phyloP scores from a whole-genome alignment of 2,797 vertebrate species.

The Parambassis ranga region DNA sequence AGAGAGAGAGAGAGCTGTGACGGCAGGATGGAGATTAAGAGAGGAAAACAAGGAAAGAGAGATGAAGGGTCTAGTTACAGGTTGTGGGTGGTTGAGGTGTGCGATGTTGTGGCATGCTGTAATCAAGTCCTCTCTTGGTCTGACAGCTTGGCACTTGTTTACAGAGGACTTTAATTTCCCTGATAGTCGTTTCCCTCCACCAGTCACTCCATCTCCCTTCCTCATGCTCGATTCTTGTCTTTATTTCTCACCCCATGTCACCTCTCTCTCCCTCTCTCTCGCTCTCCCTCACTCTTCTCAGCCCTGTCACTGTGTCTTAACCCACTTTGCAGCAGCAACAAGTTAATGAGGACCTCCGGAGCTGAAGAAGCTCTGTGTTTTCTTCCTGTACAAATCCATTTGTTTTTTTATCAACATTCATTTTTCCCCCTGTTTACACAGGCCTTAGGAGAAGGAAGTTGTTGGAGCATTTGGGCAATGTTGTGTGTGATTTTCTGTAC shows the following conservation, averaged over 20 bases:
- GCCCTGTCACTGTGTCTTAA: conserved; percentile 27
- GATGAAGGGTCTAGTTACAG: conserved; percentile 49
- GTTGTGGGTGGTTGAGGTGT: conserved; percentile 34
- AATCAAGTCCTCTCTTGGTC: conserved; percentile 73
- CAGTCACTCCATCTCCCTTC: conserved; percentile 28
- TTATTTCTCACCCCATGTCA: conserved; percentile 27
- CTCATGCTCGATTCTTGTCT: conserved; percentile 10
- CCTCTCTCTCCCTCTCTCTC: not conserved
- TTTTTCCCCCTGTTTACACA: conserved; percentile 54
- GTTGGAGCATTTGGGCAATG: conserved; percentile 43
- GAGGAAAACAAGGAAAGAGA: conserved; percentile 14
- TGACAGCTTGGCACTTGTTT: conserved; percentile 73
- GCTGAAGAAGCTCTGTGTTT: conserved; percentile 20
- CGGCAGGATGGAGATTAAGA: not conserved
- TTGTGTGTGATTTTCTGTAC: conserved; percentile 54
- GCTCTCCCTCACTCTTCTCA: not conserved
- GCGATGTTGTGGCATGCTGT: conserved; percentile 45
- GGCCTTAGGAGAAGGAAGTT: conserved; percentile 21
- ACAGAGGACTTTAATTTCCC: conserved; percentile 67
- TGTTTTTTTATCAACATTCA: conserved; percentile 57
- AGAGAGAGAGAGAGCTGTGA: not conserved
- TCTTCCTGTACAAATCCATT: conserved; percentile 35
- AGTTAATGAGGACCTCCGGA: conserved; percentile 21
- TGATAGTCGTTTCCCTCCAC: conserved; percentile 45
- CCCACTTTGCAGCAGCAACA: conserved; percentile 1